Base-by-base conservation (phyloP, 2,888 invertebrate genomes). In the Peribatodes rhomboidaria region DNA sequence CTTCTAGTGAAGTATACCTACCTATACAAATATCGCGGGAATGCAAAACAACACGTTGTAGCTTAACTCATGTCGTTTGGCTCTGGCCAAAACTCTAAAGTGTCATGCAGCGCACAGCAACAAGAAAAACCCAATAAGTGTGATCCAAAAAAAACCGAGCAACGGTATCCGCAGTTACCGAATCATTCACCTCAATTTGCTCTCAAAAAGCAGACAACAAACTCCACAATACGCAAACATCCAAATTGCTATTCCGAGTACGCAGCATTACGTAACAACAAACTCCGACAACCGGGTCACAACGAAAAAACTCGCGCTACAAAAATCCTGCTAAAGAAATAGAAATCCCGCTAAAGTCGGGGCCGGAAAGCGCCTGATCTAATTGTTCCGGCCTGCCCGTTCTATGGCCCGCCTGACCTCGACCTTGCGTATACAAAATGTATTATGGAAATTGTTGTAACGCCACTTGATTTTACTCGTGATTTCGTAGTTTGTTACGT, bases 341-440 rank as follows among this genome's bases (percentile, higher is more conserved):
- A 59, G 64, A 59, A 62, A 64, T 64, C 59, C 53, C 41, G 59
- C 53, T 49, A 27, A 13, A 52, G 37, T 47, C 39, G 46, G 60
- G 18, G 37, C 52, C 56, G 60, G 65, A 60, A 52, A 65, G 37
- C 60, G 52, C 11, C 46, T 47, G 65, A 65, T 61, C 65, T 65
- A 65, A 65, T 65, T 65, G 65, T 65, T 61, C 65, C 65, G 65
- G 56, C 18, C 44, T 53, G 56, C 39, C 50, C 58, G 56, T 20
- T 57, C 60, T 61, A 56, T 60, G 46, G 60, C 33, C 39, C 41
- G 53, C 22, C 20, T 57, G 52, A 33, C 60, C 65, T 60, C 33
- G 65, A 56, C 65, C 65, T 52, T 65, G 41, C 3, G 41, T 46
- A 57, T 57, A 57, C 46, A 52, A 53, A 20, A 35, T 41, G 49